Conservation (phyloP, 37 sponge, comb jelly and placozoan genomes). For the Lycopodina hypogea region DNA sequence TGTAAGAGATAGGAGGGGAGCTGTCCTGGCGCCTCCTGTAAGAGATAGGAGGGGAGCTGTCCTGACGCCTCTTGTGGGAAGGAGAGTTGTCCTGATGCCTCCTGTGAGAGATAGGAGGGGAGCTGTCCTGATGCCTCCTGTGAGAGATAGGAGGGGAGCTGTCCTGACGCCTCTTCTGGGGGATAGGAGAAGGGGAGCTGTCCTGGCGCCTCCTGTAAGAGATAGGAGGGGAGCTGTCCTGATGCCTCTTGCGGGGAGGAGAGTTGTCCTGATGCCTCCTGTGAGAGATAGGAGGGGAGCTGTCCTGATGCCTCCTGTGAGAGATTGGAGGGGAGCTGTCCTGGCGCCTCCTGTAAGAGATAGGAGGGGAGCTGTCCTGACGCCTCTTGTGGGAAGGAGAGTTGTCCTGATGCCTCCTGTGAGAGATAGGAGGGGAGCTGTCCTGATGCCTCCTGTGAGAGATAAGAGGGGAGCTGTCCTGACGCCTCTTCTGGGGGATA, state of each 20-base stretch:
- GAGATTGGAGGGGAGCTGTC: background rate
- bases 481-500: background rate
- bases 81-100: background rate
- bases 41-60: background rate
- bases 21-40: background rate
- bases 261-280: background rate
- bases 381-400: background rate
- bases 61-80: no score
- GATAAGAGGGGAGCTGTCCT: no score
- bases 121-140: background rate
- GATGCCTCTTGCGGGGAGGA: background rate
- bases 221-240: background rate
- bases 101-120: background rate
- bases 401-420: background rate
- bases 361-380: background rate
- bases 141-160: background rate
- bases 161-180: background rate
- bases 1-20: background rate
- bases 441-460: no score
- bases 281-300: background rate
- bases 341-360: background rate
- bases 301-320: background rate
- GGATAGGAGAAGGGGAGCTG: background rate
- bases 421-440: background rate
- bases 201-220: background rate